Base-by-base conservation (phyloP, 2,113 vertebrate genomes). In the Fregata magnificens region DNA sequence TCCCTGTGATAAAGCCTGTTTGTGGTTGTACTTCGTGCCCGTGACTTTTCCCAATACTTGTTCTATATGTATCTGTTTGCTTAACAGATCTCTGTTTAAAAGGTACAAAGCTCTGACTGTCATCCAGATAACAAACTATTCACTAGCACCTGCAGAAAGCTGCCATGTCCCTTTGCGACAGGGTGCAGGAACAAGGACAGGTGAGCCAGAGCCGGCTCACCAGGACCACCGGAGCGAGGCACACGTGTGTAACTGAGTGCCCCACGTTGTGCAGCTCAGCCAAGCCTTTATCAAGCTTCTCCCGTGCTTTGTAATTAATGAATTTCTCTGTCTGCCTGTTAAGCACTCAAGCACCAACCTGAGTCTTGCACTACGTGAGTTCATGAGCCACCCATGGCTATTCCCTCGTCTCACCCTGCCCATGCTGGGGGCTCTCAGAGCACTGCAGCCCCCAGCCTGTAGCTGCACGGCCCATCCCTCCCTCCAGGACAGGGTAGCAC, bases 81-180 rank as follows among this genome's bases (percentile, higher is more conserved):
- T 62, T 28, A 59, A 29, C 26, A 53, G 38, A 10, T 18, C 73
- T 53, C 47, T 28, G 21, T n/a, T 36, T 38, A 2, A 62, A 34
- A 58, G n/a, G 32, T 4, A 59, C n/a, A 8, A 13, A 53, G 52
- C 69, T 40, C 34, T 8, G 2, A 65, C 14, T 5, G 11, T 1
- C 10, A 1, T 7, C 28, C 76, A 3, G 59, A 1, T 38, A 20
- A 11, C 40, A 38, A 61, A 66, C 9, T 3, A 2, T 5, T n/a
- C 7, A 0, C 3, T 4, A 61, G 20, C 45, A 8, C 24, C 28
- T 34, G 74, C 84, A 31, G 47, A 29, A 42, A 22, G 31, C 42
- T 31, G 32, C 14, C 0, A 1, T 9, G 66, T 22, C 18, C 79
- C 55, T 7, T 50, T 22, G 11, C 1, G 3, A 13, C 1, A 1